Evolutionary conservation across 2,888 invertebrate genomes (phyloP), one percentile per base, ranked within the genome.

Genomic region (Aricia artaxerxes): DNA sequence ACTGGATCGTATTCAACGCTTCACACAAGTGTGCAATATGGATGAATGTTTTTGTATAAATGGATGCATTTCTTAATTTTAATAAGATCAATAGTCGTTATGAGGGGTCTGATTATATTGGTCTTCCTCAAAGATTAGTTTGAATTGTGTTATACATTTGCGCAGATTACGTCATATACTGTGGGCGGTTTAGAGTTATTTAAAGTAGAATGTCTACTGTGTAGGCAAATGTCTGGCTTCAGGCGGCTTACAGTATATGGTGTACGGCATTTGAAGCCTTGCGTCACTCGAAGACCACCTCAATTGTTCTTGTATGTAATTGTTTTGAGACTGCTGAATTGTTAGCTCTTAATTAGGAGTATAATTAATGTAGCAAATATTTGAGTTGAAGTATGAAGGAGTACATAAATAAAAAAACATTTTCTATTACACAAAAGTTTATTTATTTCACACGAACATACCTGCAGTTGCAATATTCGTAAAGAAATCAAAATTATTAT

Each of bases 251-350:
- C 75, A 49, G 78, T 77, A 82, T 72, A 35, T 84, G 86, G 85
- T 87, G 86, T 83, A 84, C n/a, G 40, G 44, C 11, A 7, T 31
- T 72, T 44, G 57, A 61, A 40, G 60, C 40, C 91, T 92, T 90
- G 76, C 81, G 82, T 84, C 85, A 86, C 86, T 88, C 85, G 80
- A 90, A 89, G 92, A 88, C 91, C 88, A 90, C 89, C 92, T 93
- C 91, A 90, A 87, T 92, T 79, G 79, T 89, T 89, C 90, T 89
- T 91, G 90, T 90, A 91, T 91, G 91, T 91, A 92, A 92, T 92
- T 90, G 88, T 91, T 87, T 91, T 93, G 93, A 94, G 94, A 94
- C 94, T 94, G 94, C 94, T 91, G 90, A 91, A 90, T 90, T 92
- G 91, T 93, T 94, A 94, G 94, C 88, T 92, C 85, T 89, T 94